These are phyloP conservation scores for Parotocinclus haroldoi DNA, from an alignment of 2,797 vertebrate genomes.

Conservation along the genomic window DNA sequence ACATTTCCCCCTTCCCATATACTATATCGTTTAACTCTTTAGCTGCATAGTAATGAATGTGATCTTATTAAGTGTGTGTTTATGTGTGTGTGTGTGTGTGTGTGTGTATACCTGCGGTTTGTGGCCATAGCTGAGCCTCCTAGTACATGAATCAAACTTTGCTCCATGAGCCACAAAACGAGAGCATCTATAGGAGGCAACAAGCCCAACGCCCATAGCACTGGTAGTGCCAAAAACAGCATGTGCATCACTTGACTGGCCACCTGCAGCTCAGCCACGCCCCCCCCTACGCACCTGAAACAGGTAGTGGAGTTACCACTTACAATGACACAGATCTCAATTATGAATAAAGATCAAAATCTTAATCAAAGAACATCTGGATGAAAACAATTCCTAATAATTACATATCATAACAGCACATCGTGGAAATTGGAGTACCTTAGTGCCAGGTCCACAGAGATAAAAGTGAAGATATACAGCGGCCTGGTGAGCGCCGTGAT, in stretches of 20 bases:
- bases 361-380: too few relatives aligned
- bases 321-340: too few relatives aligned
- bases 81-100: not conserved
- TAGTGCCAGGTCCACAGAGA: constrained; percentile 86
- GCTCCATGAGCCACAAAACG: constrained; percentile 93
- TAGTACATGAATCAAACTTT: constrained; percentile 87
- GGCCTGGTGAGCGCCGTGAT: constrained; percentile 92
- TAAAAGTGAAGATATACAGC: constrained; percentile 88
- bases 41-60: too few relatives aligned
- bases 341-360: too few relatives aligned
- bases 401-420: too few relatives aligned
- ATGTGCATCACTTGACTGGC: constrained; percentile 90
- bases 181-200: constrained; percentile 91
- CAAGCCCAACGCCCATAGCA: constrained; percentile 92
- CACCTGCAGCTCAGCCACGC: constrained; percentile 79
- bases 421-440: constrained; percentile 68
- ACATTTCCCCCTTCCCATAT: too few relatives aligned
- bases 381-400: too few relatives aligned
- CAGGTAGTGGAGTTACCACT: not conserved
- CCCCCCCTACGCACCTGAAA: constrained; percentile 77
- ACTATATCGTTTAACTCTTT: too few relatives aligned
- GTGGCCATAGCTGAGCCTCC: constrained; percentile 95
- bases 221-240: constrained; percentile 87
- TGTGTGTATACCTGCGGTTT: constrained; percentile 78
- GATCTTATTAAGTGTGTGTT: not conserved